These are phyloP conservation scores for Ethmia dodecea DNA, from an alignment of 2,888 invertebrate genomes.

Conservation along the genomic window DNA sequence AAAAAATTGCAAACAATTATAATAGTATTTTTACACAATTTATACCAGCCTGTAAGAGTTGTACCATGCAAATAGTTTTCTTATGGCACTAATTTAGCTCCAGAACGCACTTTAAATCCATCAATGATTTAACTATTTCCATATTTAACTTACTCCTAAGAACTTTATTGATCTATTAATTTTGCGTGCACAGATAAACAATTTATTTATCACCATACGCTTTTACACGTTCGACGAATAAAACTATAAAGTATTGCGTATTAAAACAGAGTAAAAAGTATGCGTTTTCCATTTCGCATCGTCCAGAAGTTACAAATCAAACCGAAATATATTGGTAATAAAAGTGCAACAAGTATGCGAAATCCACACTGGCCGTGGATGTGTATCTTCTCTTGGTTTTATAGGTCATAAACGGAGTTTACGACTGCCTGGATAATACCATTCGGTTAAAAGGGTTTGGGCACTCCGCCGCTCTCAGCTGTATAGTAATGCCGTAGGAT, in stretches of 20 bases:
- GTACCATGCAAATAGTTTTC: too few species aligned
- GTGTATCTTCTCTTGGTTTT: slow-evolving; percentile 73
- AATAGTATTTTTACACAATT: too few species aligned
- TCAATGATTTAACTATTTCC: too few species aligned
- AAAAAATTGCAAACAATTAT: too few species aligned
- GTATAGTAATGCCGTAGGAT: slow-evolving; percentile 20
- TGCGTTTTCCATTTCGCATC: slow-evolving; percentile 37
- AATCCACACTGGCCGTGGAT: slow-evolving; percentile 47
- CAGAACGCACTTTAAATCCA: too few species aligned
- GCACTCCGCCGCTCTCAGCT: slow-evolving; percentile 24
- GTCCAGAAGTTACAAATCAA: slow-evolving; percentile 72
- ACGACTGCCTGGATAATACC: slow-evolving; percentile 69
- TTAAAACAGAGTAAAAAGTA: slow-evolving; percentile 36
- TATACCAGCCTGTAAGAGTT: too few species aligned
- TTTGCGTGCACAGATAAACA: too few species aligned
- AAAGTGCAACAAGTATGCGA: slow-evolving; percentile 75
- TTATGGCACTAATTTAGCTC: too few species aligned
- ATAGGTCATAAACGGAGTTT: slow-evolving; percentile 63
- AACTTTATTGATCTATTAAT: too few species aligned
- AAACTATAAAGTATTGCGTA: slow-evolving; percentile 17
- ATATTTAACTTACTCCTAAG: too few species aligned
- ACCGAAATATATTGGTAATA: slow-evolving; percentile 74
- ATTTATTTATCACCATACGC: too few species aligned
- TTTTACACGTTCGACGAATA: too few species aligned
- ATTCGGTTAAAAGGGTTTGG: slow-evolving; percentile 72